Percentiles rank a stretch among this genome's conserved stretches.
These are phyloP conservation scores for Heliangelus exortis DNA, from an alignment of 2,797 vertebrate genomes.

Conservation along the genomic window DNA sequence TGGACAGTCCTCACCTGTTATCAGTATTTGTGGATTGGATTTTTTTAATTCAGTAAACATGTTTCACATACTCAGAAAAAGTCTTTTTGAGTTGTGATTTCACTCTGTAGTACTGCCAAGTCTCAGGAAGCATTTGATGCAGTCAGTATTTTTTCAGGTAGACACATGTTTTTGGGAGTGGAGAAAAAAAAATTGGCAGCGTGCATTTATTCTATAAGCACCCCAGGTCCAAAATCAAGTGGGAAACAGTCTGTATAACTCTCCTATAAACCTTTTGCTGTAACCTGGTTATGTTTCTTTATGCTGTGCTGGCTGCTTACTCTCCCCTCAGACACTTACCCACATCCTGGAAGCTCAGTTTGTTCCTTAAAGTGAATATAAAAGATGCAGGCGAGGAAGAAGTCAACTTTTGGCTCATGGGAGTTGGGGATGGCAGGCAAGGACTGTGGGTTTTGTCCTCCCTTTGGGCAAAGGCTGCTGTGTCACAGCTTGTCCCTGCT, in stretches of 20 bases:
- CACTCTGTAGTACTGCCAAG: not conserved
- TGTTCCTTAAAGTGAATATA: not conserved
- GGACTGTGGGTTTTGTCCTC: not conserved
- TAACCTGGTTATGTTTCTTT: not conserved
- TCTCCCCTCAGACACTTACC: not conserved
- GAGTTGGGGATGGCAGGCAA: not conserved
- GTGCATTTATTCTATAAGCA: not conserved
- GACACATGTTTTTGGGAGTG: not conserved
- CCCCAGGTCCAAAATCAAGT: not conserved
- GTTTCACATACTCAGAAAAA: not conserved
- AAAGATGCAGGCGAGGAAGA: not conserved
- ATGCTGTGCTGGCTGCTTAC: not conserved
- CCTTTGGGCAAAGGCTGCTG: not conserved
- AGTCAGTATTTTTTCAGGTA: not conserved
- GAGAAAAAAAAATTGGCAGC: not conserved
- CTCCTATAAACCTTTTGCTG: not conserved
- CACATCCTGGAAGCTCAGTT: fast-evolving
- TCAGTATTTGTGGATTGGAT: not conserved
- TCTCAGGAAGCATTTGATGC: not conserved
- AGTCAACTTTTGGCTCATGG: not conserved
- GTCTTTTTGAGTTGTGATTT: not conserved
- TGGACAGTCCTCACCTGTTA: not conserved
- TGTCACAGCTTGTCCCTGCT: not conserved
- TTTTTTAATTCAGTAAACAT: not conserved
- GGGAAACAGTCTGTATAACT: not conserved